phyloP scores from a whole-genome alignment of 1,140 invertebrate genomes.

The Meteorus sp. region DNA sequence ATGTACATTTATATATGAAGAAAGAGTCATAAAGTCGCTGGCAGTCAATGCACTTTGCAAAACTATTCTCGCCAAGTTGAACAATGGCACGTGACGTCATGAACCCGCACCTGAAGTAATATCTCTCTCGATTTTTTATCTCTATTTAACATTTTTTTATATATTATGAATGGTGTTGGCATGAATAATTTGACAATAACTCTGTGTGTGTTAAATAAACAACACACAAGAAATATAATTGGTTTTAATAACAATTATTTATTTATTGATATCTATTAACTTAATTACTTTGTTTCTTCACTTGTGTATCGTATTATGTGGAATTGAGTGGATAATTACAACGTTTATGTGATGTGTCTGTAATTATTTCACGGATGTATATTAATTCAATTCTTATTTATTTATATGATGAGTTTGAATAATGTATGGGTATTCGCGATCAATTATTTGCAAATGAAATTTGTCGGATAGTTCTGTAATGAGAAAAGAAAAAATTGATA shows the following conservation, averaged over 20 bases:
- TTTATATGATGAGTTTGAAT: background rate
- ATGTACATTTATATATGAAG: background rate
- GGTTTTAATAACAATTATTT: background rate
- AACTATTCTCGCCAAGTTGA: background rate
- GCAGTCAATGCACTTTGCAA: constrained; percentile 12
- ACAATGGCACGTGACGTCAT: constrained; percentile 11
- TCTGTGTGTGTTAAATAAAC: background rate
- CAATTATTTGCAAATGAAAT: no score
- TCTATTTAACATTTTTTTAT: background rate
- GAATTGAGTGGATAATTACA: background rate
- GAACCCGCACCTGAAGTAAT: constrained; percentile 5
- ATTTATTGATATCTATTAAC: background rate
- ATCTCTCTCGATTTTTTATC: background rate
- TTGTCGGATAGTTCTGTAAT: no score
- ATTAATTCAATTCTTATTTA: background rate
- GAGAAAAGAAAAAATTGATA: no score
- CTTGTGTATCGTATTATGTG: background rate
- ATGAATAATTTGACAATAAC: no score
- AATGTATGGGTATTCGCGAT: no score
- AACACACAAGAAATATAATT: background rate
- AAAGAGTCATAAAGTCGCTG: background rate
- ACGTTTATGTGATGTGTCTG: background rate
- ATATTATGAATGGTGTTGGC: background rate
- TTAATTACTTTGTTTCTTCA: background rate
- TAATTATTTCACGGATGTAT: background rate